phyloP scores from a whole-genome alignment of 2,797 vertebrate genomes.

The Perodicticus potto region DNA sequence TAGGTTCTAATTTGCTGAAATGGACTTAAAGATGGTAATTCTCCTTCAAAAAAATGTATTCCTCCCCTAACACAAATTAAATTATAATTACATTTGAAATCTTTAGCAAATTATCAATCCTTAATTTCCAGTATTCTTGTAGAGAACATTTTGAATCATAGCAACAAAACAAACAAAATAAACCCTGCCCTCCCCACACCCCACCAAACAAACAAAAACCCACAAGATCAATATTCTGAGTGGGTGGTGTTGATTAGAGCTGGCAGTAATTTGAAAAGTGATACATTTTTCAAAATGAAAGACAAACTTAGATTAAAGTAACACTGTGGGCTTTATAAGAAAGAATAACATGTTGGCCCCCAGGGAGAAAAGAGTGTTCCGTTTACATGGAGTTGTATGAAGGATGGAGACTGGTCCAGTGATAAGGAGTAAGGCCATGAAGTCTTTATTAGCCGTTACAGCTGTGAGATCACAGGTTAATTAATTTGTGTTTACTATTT shows the following conservation, averaged over 20 bases:
- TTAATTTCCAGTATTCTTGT: constrained; percentile 74
- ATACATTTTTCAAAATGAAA: constrained; percentile 82
- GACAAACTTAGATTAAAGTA: constrained; percentile 76
- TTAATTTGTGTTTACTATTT: not conserved
- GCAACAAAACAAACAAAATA: not conserved
- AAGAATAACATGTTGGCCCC: not conserved
- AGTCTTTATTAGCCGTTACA: not conserved
- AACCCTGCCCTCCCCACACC: no score
- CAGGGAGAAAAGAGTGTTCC: not conserved
- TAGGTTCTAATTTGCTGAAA: constrained; percentile 28
- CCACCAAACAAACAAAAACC: not conserved
- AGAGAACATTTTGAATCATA: constrained; percentile 73
- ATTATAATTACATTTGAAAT: constrained; percentile 69
- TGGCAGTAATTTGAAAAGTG: constrained; percentile 83
- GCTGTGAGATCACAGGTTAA: not conserved
- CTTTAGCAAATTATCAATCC: constrained; percentile 65
- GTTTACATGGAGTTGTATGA: not conserved
- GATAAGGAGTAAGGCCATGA: not conserved
- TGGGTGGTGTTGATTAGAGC: constrained; percentile 83
- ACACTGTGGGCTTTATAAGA: constrained; percentile 22
- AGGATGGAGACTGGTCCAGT: not conserved
- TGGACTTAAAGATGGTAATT: not conserved
- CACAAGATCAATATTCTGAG: constrained; percentile 60
- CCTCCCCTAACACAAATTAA: not conserved
- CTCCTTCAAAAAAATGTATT: not conserved